A percentile compares a stretch with the other conserved stretches of the same genome.
Evolutionary conservation across 2,113 vertebrate species (phyloP).

Genomic region (Corydoras maculifer): DNA sequence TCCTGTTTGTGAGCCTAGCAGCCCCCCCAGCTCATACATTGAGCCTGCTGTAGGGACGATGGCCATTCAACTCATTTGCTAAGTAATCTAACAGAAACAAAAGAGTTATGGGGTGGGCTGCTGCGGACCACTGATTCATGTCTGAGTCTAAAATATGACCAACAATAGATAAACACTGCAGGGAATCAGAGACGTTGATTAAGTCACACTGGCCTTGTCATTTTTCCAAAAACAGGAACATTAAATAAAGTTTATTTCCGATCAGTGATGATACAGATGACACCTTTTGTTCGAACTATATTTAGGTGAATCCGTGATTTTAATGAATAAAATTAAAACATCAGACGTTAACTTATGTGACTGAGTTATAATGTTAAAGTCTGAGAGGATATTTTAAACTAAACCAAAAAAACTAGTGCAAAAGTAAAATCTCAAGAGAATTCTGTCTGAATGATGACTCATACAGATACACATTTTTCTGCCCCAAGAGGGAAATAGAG

Average conservation of each 20-base stretch:
- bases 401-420: too few species aligned
- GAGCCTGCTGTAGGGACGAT: conserved; percentile 35
- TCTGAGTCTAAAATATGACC: conserved; percentile 31
- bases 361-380: neutral
- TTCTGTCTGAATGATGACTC: conserved; percentile 61
- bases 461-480: conserved; percentile 56
- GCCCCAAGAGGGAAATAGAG: conserved; percentile 52
- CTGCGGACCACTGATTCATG: conserved; percentile 39
- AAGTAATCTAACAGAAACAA: conserved; percentile 32
- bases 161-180: conserved; percentile 6
- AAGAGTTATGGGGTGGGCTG: conserved; percentile 19
- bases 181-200: neutral
- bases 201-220: neutral
- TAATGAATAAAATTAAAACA: too few species aligned
- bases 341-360: too few species aligned
- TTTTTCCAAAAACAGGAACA: conserved; percentile 19
- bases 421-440: conserved; percentile 56
- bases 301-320: too few species aligned
- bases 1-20: conserved; percentile 64
- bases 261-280: neutral
- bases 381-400: neutral
- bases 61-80: conserved; percentile 32
- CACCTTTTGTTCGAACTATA: too few species aligned
- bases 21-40: neutral
- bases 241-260: neutral